Evolutionary conservation across 2,797 vertebrate species (phyloP), one percentile per base, ranked within the genome.

Genomic region (Centroberyx gerrardi): DNA sequence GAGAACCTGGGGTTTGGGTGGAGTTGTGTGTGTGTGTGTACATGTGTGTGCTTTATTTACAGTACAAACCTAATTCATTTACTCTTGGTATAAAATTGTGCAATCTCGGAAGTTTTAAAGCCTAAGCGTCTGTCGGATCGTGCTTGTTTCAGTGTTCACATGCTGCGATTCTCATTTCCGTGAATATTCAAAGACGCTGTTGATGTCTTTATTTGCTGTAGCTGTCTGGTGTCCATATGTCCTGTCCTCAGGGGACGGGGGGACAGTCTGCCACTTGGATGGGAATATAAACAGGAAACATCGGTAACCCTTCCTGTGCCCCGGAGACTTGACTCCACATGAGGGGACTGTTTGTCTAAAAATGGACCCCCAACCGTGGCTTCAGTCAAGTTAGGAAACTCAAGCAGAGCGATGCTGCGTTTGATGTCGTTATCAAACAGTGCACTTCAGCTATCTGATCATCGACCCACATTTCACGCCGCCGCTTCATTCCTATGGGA

Each of bases 261-360:
- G 46, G 18, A 79, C 68, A 38, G 13, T 67, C 78, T 68, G 46
- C 63, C 77, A 68, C 15, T 69, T 44, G 27, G 60, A 63, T 56
- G 27, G 63, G 38, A 68, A 49, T 42, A 58, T 60, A 88, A 86
- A 91, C 92, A 90, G 91, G 89, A 92, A 91, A 62, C 14, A 46
- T 67, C 51, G 70, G 68, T 88, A 62, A 79, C 18, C 36, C 60
- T 22, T 10, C 65, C 70, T 68, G 38, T 46, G 31, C 75, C 68
- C 54, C 1, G 27, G 60, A 65, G 65, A 31, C 22, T 13, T 14
- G 12, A 44, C 44, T 53, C 36, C 40, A n/a, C 28, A 68, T 48
- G 28, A 42, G 49, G 38, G 46, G 46, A 64, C 29, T 12, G 17
- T 31, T 22, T 49, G 33, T 38, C 44, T 49, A 18, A 63, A 54